Percentiles rank a stretch among this genome's conserved stretches.
These are phyloP conservation scores for Rhinopomastus cyanomelas DNA, from an alignment of 2,113 vertebrate species.

Conservation along the genomic window DNA sequence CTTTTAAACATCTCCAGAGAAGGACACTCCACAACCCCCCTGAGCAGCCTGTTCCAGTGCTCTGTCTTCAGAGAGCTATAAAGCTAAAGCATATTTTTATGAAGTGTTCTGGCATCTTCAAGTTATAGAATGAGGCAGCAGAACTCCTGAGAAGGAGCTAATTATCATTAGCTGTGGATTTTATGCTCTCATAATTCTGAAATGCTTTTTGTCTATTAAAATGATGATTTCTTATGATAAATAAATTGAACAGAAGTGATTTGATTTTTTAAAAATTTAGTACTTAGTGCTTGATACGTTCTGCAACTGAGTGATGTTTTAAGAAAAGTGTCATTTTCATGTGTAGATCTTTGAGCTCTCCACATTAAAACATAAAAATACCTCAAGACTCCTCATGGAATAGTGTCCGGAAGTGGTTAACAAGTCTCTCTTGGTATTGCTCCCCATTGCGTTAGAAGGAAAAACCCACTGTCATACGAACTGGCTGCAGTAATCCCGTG, in stretches of 20 bases:
- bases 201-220: not conserved
- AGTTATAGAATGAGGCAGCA: not conserved
- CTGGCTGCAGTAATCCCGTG: constrained; percentile 30
- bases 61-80: not conserved
- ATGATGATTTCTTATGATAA: not conserved
- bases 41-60: too few species aligned
- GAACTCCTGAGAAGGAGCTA: not conserved
- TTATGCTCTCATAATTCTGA: not conserved
- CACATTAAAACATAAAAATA: not conserved
- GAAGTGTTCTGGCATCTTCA: not conserved
- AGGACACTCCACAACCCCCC: too few species aligned
- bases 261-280: not conserved
- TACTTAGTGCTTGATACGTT: not conserved
- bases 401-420: not conserved
- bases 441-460: not conserved
- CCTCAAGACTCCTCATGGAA: not conserved
- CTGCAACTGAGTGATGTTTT: not conserved
- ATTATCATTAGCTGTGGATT: not conserved
- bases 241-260: not conserved
- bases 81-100: not conserved
- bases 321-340: not conserved
- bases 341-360: not conserved
- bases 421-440: not conserved
- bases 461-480: not conserved
- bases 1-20: too few species aligned